Percentiles rank a stretch among this genome's conserved stretches.
These are phyloP conservation scores for Drosophila miranda DNA, from an alignment of 1,140 invertebrate species.

Conservation along the genomic window DNA sequence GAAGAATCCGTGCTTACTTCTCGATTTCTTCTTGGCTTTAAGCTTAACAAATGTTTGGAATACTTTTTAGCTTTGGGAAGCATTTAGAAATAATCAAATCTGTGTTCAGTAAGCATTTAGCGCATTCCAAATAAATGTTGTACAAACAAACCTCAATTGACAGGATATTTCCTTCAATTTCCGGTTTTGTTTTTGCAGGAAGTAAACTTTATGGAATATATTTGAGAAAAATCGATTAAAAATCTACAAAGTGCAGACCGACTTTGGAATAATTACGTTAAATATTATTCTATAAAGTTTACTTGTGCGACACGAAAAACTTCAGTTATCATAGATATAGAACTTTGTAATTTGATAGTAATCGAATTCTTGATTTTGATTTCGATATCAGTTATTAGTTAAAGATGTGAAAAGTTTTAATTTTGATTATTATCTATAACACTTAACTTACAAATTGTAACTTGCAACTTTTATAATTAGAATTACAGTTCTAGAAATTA, in stretches of 20 bases:
- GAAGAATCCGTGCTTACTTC: too few species aligned
- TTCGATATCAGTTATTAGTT: too few species aligned
- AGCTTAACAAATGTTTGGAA: slow-evolving; percentile 28
- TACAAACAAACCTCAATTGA: neutral
- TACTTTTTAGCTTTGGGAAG: neutral
- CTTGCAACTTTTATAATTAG: too few species aligned
- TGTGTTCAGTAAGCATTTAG: neutral
- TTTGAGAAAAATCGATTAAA: slow-evolving; percentile 4
- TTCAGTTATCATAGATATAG: slow-evolving; percentile 21
- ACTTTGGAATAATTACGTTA: too few species aligned
- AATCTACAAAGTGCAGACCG: neutral
- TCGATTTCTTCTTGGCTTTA: too few species aligned
- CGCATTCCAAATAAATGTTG: slow-evolving; percentile 13
- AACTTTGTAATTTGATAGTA: too few species aligned
- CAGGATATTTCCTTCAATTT: neutral
- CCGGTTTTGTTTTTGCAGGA: slow-evolving; percentile 2
- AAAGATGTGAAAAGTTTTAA: too few species aligned
- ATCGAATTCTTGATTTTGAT: too few species aligned
- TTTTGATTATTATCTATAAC: too few species aligned
- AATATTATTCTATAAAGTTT: slow-evolving; percentile 34
- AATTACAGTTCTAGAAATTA: too few species aligned
- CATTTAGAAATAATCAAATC: neutral
- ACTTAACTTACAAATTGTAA: too few species aligned
- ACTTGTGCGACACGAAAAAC: slow-evolving; percentile 24
- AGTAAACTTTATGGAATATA: slow-evolving; percentile 16